Evolutionary conservation across 2,797 vertebrate genomes (phyloP), one percentile per base, ranked within the genome.

Genomic region (Cryptoblepharus egeriae): DNA sequence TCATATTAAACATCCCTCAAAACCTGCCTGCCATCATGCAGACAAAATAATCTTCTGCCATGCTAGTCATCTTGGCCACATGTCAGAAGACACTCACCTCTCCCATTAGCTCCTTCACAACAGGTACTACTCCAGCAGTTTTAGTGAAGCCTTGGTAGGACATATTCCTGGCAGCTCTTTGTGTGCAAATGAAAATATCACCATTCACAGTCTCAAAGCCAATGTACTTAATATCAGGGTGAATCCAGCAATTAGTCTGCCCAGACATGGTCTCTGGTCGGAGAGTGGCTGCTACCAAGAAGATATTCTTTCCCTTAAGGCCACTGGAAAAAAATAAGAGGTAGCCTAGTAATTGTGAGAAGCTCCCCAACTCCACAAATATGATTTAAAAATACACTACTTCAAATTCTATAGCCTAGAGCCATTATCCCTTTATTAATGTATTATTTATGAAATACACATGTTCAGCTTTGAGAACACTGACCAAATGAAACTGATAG

Each of bases 241-340:
- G 95, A 87, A 99, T 94, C 99, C 99, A 99, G 95, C 98, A 99
- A 95, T 99, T 99, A 28, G 98, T 99, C 94, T 99, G 98, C 20
- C 99, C 99, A 82, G 99, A 99, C 98, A 99, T 98, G 86, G 98
- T 99, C 94, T 99, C 98, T 20, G 99, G 98, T 90, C 99, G 96
- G 26, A 99, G 95, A 1, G 99, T 99, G 75, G 98, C 98, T 52
- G 99, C 98, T 86, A 99, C 98, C 91, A 99, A 91, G 93, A 97
- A 99, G 89, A 98, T 95, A 88, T 95, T 97, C 93, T 96, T 98
- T 22, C 97, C 97, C 94, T 97, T 98, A 88, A 99, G 94, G 77
- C 95, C 96, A 78, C 99, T 99, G 89, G 26, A 80, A 67, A 49
- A 18, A n/a, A 90, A 35, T 2, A 61, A 60, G 80, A 70, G 1